phyloP scores from a whole-genome alignment of 2,888 invertebrate species.

The Tetramorium bicarinatum region DNA sequence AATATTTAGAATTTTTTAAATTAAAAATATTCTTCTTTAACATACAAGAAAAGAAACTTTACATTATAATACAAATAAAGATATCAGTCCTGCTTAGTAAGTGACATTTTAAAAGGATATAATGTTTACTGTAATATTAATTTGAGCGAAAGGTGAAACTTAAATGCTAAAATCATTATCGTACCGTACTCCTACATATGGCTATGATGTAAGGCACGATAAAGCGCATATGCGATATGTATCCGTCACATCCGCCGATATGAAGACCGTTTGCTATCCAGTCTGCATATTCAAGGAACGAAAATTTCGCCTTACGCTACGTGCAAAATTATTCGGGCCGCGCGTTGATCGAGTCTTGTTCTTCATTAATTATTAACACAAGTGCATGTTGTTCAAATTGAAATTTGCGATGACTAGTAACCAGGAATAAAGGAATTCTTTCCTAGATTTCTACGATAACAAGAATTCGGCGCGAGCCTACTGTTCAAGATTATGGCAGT shows the following conservation, averaged over 20 bases:
- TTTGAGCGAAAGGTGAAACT: slow-evolving; percentile 73
- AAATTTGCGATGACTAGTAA: slow-evolving; percentile 50
- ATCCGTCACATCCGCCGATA: slow-evolving; percentile 42
- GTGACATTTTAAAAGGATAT: background rate
- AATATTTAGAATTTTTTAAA: slow-evolving; percentile 1
- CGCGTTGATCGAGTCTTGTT: slow-evolving; percentile 15
- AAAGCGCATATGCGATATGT: slow-evolving; percentile 70
- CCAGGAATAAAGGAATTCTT: slow-evolving; percentile 36
- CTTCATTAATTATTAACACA: background rate
- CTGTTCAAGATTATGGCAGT: slow-evolving; percentile 62
- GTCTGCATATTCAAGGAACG: slow-evolving; percentile 14
- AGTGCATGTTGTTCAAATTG: background rate
- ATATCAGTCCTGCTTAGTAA: slow-evolving; percentile 26
- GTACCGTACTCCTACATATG: slow-evolving; percentile 61
- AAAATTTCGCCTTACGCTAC: slow-evolving; percentile 22
- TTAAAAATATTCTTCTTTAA: background rate
- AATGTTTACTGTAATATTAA: slow-evolving; percentile 55
- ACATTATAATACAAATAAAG: slow-evolving; percentile 17
- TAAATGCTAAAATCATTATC: slow-evolving; percentile 56
- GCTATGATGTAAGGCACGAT: slow-evolving; percentile 77
- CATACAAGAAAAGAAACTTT: background rate
- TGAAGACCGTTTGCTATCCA: slow-evolving; percentile 13
- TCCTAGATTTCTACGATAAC: slow-evolving; percentile 10
- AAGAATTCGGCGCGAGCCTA: background rate
- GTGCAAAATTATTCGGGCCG: slow-evolving; percentile 12